Conservation (phyloP, 2,113 vertebrate genomes). For the Anser cygnoides region DNA sequence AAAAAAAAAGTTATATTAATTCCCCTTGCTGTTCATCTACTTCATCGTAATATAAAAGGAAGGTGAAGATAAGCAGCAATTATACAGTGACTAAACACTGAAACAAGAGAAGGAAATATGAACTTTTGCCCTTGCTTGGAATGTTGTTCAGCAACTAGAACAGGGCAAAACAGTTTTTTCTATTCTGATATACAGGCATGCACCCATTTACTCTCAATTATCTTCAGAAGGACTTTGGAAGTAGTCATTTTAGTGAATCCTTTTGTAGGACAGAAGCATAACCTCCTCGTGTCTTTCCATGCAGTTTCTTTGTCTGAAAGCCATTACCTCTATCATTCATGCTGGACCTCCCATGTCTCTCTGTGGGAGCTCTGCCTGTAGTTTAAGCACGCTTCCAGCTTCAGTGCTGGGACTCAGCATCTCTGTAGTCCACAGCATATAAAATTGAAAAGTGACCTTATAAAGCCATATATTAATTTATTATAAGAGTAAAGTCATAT, state of each 20-base stretch:
- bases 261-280: background rate
- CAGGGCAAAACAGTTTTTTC: background rate
- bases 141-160: rapidly evolving
- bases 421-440: background rate
- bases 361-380: rapidly evolving
- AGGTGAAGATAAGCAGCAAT: background rate
- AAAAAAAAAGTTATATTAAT: background rate
- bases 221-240: background rate
- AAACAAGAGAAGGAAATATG: rapidly evolving
- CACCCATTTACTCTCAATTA: background rate
- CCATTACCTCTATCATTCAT: rapidly evolving
- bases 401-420: background rate
- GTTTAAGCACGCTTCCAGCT: background rate
- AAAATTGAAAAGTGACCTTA: background rate
- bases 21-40: background rate
- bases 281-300: rapidly evolving
- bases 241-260: background rate
- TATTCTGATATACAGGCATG: background rate
- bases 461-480: background rate
- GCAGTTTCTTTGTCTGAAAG: background rate
- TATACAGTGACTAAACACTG: background rate
- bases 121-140: background rate
- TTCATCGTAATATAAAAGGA: background rate
- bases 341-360: background rate
- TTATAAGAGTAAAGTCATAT: background rate